Evolutionary conservation across 2,888 invertebrate species (phyloP), one percentile per base, ranked within the genome.

Genomic region (Sesia bembeciformis): DNA sequence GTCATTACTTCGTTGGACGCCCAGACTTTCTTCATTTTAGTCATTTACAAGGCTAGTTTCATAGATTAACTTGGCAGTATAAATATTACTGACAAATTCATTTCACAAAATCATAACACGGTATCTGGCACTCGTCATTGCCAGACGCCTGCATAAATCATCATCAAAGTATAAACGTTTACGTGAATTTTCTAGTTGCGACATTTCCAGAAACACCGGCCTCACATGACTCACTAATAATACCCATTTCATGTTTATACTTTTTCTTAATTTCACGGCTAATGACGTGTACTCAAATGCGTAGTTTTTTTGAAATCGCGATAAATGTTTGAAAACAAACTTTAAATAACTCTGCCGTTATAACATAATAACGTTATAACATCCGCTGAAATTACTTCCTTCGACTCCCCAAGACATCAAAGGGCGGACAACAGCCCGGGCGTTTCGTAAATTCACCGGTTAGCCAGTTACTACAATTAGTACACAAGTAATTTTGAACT

Each of bases 381-480:
- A 65, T 62, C 65, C 69, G 63, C 66, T 74, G 71, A 50, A 7
- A 50, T 50, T 38, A 39, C 50, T 50, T 50, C 72, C 72, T 65
- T 59, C 66, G 23, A 23, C 23, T 23, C 60, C 59, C 64, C 59
- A 54, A 4, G 60, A 76, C 73, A 68, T 76, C 73, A 74, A 74
- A 74, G 66, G 63, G 53, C 53, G 51, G 56, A 60, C 62, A 60
- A 59, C 60, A 56, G 58, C 64, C 56, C 65, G 58, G 63, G 66
- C 67, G 68, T 70, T 68, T 70, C 65, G 67, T 68, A 68, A 71
- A 72, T 67, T 62, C 42, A 42, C 5, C 5, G 7, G 42, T 3
- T 23, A 23, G 23, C 23, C 23, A 23, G 2, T 23, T 23, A 1
- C 23, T 23, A 23, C 23, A 23, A 23, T 23, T 23, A 23, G 23